A percentile compares a stretch with the other conserved stretches of the same genome.
phyloP scores from a whole-genome alignment of 1,140 invertebrate species.

The Chrysoperla carnea region DNA sequence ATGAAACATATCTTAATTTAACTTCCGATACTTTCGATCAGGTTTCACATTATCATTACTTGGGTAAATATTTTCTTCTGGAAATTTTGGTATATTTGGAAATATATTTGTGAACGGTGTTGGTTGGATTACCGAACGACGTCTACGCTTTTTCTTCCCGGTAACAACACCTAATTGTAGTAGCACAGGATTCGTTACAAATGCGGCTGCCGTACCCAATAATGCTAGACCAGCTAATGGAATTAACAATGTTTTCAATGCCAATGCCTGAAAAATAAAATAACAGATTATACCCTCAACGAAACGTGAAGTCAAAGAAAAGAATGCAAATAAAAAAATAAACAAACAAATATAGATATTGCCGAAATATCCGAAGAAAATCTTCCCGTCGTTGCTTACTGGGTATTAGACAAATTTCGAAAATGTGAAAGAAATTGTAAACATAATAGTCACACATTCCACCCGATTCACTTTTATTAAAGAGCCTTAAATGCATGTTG shows the following conservation, averaged over 20 bases:
- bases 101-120: too few species aligned
- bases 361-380: too few species aligned
- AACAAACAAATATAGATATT: too few species aligned
- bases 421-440: too few species aligned
- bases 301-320: conserved; percentile 2
- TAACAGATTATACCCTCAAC: conserved; percentile 3
- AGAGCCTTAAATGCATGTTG: too few species aligned
- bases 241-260: conserved; percentile 42
- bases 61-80: not conserved
- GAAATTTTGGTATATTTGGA: not conserved
- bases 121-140: not conserved
- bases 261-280: conserved; percentile 22
- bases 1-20: too few species aligned
- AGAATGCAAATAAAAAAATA: too few species aligned
- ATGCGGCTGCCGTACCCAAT: conserved; percentile 55
- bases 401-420: too few species aligned
- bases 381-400: too few species aligned
- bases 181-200: conserved; percentile 57
- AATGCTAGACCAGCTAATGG: conserved; percentile 60
- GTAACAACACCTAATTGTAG: conserved; percentile 50
- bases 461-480: too few species aligned
- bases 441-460: too few species aligned
- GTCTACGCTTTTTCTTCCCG: conserved; percentile 22
- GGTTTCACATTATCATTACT: not conserved
- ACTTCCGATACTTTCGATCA: too few species aligned